Evolutionary conservation across 35 echinoderm and acorn worm species (phyloP).

Genomic region (Heliocidaris erythrogramma): DNA sequence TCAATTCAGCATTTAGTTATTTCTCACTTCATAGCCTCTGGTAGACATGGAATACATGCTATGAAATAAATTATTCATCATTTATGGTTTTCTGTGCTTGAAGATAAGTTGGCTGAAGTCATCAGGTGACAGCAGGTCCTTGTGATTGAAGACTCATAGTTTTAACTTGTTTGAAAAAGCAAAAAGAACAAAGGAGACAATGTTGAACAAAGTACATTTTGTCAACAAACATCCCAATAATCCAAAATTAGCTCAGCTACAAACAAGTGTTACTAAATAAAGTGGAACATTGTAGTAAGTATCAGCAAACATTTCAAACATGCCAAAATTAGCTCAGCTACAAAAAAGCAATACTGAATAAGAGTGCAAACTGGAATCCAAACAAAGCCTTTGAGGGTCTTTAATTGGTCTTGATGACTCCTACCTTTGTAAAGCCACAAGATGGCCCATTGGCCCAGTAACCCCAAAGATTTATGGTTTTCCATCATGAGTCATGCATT

Average conservation of each 20-base stretch:
- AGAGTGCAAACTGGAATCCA: background rate
- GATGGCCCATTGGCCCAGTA: background rate
- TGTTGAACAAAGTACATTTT: background rate
- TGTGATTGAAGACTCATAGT: too few species aligned
- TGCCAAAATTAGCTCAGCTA: background rate
- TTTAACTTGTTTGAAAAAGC: too few species aligned
- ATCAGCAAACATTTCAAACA: conserved; percentile 3
- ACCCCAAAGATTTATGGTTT: background rate
- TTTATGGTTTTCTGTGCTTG: too few species aligned
- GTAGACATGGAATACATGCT: too few species aligned
- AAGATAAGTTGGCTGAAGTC: too few species aligned
- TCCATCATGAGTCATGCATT: background rate
- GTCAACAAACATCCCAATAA: background rate
- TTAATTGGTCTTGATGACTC: conserved; percentile 11
- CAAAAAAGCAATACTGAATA: background rate
- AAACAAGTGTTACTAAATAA: background rate
- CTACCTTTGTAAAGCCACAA: background rate
- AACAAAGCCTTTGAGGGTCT: background rate
- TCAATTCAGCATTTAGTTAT: too few species aligned
- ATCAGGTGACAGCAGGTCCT: too few species aligned
- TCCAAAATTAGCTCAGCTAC: background rate
- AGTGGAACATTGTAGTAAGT: background rate
- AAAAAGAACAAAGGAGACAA: background rate
- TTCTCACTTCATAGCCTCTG: too few species aligned
- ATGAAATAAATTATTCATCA: too few species aligned